phyloP scores from a whole-genome alignment of 2,797 vertebrate species.

The Yasuhikotakia modesta region DNA sequence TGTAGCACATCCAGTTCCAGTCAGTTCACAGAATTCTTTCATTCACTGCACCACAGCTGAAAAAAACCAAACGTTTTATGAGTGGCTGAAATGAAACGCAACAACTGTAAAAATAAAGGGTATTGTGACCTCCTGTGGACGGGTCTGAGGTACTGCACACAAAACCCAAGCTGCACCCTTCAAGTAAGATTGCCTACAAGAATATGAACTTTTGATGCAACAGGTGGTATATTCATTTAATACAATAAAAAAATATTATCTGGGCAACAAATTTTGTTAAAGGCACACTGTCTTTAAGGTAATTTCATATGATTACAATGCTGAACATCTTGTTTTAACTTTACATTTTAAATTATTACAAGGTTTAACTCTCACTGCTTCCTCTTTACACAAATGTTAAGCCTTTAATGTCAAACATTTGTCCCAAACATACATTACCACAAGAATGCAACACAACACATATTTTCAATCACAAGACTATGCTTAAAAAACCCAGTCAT shows the following conservation, averaged over 20 bases:
- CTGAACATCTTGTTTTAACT: not conserved
- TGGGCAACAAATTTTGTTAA: not conserved
- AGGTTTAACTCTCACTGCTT: too few species aligned
- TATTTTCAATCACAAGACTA: slow-evolving; percentile 16
- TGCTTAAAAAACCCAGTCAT: slow-evolving; percentile 28
- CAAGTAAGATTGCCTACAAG: not conserved
- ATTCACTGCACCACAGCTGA: slow-evolving; percentile 31
- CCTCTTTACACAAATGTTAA: too few species aligned
- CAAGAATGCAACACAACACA: not conserved
- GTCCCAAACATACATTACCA: not conserved
- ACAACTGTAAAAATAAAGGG: slow-evolving; percentile 10
- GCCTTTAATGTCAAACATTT: not conserved
- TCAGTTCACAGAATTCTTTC: slow-evolving; percentile 13
- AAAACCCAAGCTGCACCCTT: slow-evolving; percentile 4
- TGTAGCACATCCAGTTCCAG: slow-evolving; percentile 33
- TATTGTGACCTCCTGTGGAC: slow-evolving; percentile 54
- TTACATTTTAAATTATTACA: not conserved
- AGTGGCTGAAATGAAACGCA: not conserved
- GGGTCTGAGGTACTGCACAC: slow-evolving; percentile 42
- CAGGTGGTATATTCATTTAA: slow-evolving; percentile 14
- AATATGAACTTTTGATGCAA: slow-evolving; percentile 1
- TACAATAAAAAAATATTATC: slow-evolving; percentile 3
- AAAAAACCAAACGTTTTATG: not conserved
- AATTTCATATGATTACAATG: not conserved
- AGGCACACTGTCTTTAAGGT: slow-evolving; percentile 14